These are phyloP conservation scores for Acrocephalus scirpaceus DNA, from an alignment of 2,797 vertebrate species.

Conservation along the genomic window DNA sequence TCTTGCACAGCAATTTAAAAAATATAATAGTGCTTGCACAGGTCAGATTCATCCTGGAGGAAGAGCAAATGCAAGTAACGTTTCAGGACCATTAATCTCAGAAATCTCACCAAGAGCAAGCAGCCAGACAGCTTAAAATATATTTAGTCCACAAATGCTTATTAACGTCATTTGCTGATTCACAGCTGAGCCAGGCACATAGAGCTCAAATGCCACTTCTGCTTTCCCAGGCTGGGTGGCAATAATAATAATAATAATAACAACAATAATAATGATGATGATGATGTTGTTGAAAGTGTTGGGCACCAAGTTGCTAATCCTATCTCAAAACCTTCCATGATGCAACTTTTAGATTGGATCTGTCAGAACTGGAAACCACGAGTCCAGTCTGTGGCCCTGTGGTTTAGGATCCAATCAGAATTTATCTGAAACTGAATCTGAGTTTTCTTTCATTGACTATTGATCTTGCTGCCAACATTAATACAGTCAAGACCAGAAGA, in stretches of 20 bases:
- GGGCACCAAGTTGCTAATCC: background rate
- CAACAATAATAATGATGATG: background rate
- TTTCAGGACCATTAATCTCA: slow-evolving; percentile 48
- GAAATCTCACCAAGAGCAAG: slow-evolving; percentile 30
- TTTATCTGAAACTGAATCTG: background rate
- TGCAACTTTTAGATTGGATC: background rate
- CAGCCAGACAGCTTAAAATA: slow-evolving; percentile 59
- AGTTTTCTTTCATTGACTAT: background rate
- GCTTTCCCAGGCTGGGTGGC: background rate
- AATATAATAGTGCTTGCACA: background rate
- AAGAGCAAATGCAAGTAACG: background rate
- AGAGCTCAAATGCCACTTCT: slow-evolving; percentile 28
- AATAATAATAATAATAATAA: background rate
- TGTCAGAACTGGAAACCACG: background rate
- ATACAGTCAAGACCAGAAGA: background rate
- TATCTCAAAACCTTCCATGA: background rate
- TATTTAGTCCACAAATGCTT: slow-evolving; percentile 62
- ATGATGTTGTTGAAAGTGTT: background rate
- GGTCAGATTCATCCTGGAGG: background rate
- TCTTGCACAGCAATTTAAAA: slow-evolving; percentile 11
- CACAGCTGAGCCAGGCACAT: background rate
- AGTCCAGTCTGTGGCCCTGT: background rate
- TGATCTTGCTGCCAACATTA: background rate
- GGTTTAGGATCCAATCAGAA: background rate
- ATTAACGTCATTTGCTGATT: slow-evolving; percentile 59